Percentiles rank a stretch among this genome's conserved stretches.
phyloP scores from a whole-genome alignment of 2,888 invertebrate genomes.

The Hermodice carunculata region DNA sequence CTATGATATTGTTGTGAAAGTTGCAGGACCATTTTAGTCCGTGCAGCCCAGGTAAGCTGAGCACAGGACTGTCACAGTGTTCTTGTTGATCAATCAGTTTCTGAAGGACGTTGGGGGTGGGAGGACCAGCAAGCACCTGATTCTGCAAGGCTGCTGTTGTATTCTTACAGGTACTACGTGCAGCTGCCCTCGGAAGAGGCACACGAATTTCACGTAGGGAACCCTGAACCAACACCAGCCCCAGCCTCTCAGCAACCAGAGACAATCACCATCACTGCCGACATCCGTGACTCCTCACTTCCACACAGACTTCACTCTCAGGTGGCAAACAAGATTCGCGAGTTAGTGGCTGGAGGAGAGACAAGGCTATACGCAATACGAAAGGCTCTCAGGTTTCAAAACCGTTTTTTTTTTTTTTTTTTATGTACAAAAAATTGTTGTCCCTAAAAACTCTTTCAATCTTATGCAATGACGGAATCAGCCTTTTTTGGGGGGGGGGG shows the following conservation, averaged over 20 bases:
- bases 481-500: too few relatives aligned
- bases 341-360: constrained; percentile 64
- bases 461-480: too few relatives aligned
- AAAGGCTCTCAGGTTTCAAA: constrained; percentile 60
- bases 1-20: too few relatives aligned
- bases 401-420: neutral
- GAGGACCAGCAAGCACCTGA: too few relatives aligned
- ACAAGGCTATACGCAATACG: constrained; percentile 63
- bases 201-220: constrained; percentile 64
- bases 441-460: too few relatives aligned
- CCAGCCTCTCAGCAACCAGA: neutral
- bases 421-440: neutral
- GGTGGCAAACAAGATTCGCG: constrained; percentile 62
- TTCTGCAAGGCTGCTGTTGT: too few relatives aligned
- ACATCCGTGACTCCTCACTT: too few relatives aligned
- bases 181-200: constrained; percentile 68
- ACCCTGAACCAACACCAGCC: constrained; percentile 14
- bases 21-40: too few relatives aligned
- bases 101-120: too few relatives aligned
- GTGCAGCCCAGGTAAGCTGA: too few relatives aligned
- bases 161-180: constrained; percentile 64
- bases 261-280: neutral
- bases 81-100: too few relatives aligned
- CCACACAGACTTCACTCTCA: constrained; percentile 53
- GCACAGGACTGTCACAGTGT: too few relatives aligned